These are phyloP conservation scores for Calliphora vicina DNA, from an alignment of 1,140 invertebrate species.

Conservation along the genomic window DNA sequence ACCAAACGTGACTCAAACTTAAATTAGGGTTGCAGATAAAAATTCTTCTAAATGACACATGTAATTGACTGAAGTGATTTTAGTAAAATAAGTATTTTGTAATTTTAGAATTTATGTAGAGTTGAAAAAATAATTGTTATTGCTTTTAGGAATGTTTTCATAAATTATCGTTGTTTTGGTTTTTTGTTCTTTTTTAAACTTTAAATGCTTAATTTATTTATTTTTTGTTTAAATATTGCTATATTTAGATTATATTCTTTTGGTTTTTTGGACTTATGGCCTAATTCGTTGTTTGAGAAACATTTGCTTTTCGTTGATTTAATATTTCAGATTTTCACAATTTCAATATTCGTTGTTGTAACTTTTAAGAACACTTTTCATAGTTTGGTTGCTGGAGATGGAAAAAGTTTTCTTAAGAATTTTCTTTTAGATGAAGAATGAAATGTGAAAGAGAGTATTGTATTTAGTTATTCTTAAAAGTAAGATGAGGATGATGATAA, in stretches of 20 bases:
- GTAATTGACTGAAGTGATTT: background rate
- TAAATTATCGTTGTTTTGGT: constrained; percentile 15
- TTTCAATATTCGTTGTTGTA: constrained; percentile 48
- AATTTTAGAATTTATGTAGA: background rate
- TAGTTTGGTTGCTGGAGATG: background rate
- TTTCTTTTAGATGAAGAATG: background rate
- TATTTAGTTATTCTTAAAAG: background rate
- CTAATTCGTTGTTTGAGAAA: constrained; percentile 69
- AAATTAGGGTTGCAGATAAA: background rate
- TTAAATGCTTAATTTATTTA: constrained; percentile 26
- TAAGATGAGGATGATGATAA: background rate
- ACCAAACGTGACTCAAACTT: background rate
- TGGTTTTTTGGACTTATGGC: constrained; percentile 58
- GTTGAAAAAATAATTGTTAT: background rate
- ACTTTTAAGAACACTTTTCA: constrained; percentile 14
- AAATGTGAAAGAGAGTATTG: background rate
- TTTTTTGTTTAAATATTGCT: constrained; percentile 46
- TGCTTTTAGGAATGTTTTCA: background rate
- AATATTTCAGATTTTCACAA: constrained; percentile 57
- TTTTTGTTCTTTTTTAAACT: background rate
- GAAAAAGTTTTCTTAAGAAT: background rate
- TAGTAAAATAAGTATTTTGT: background rate
- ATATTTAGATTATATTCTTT: constrained; percentile 62
- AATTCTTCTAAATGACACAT: background rate
- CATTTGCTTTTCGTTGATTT: constrained; percentile 64